Base-by-base conservation (phyloP, 2,888 invertebrate genomes). In the Theretra japonica region DNA sequence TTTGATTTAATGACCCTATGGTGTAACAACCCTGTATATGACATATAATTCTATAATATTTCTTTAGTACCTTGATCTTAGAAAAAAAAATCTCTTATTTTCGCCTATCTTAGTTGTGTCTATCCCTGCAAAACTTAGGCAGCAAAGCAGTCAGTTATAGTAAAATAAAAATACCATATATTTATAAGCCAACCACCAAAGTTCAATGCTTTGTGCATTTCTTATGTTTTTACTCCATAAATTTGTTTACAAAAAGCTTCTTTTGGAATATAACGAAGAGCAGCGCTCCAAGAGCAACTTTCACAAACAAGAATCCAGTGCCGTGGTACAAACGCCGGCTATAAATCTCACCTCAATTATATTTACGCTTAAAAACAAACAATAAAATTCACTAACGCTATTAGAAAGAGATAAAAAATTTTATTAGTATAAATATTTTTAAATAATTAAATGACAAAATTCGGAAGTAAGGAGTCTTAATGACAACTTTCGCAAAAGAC, bases 241-340 rank as follows among this genome's bases (percentile, higher is more conserved):
- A 33, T 8, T 30, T 41, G 11, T 23, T 23, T 23, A n/a, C n/a
- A 65, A 21, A 60, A 30, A 30, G n/a, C n/a, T 19, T 60, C 59
- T 48, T 65, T 48, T 17, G 11, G n/a, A 23, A 25, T 28, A 17
- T 21, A 23, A 23, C 65, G 48, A 33, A 33, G n/a, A 60, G 59
- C 28, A 28, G 28, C 4, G 33, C 8, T 62, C n/a, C 21, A 62
- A 33, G 30, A 41, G 41, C 65, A 41, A 65, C 65, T 65, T 65
- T 65, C 65, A 65, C 65, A 48, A 62, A 65, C 48, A 2, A 65
- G 65, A 48, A 48, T 65, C 23, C 25, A 65, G 48, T 65, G 65
- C 6, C 17, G 19, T 17, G 65, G 23, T 48, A 65, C 48, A 33
- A 60, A 60, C 33, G 7, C 19, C 41, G 23, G 23, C 41, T 23